Percentiles rank a stretch among this genome's conserved stretches.
phyloP scores from a whole-genome alignment of 2,888 invertebrate genomes.

The Corythucha ciliata region DNA sequence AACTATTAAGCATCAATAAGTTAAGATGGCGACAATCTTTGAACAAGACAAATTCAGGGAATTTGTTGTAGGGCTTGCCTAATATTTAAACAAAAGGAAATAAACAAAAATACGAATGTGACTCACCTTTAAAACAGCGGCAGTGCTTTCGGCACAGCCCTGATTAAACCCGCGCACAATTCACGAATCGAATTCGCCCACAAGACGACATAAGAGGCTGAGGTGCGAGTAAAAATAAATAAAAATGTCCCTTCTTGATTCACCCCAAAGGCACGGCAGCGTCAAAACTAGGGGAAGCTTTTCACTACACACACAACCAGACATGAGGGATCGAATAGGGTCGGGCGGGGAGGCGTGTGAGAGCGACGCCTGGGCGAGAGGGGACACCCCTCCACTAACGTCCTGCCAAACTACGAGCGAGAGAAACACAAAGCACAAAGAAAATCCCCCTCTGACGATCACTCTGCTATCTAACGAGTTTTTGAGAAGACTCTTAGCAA shows the following conservation, averaged over 20 bases:
- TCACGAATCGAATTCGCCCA: neutral
- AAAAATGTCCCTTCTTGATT: conserved; percentile 3
- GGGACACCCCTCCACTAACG: too few relatives aligned
- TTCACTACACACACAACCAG: conserved; percentile 1
- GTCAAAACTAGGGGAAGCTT: conserved; percentile 30
- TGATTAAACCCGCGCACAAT: neutral
- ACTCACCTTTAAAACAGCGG: conserved; percentile 19
- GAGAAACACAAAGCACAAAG: conserved; percentile 16
- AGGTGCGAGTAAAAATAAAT: conserved; percentile 9
- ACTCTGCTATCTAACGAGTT: too few relatives aligned
- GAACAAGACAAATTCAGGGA: conserved; percentile 29
- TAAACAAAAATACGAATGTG: conserved; percentile 8
- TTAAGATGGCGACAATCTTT: conserved; percentile 32
- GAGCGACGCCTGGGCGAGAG: too few relatives aligned
- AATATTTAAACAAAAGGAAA: conserved; percentile 18
- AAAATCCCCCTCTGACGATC: too few relatives aligned
- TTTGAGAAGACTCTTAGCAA: too few relatives aligned
- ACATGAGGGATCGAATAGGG: neutral
- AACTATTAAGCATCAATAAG: conserved; percentile 30
- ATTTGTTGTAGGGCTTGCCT: conserved; percentile 29
- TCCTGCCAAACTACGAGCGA: neutral
- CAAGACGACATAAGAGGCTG: neutral
- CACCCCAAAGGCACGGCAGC: conserved; percentile 26
- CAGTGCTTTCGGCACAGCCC: neutral
- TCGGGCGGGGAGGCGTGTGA: conserved; percentile 9